Evolutionary conservation across 2,797 vertebrate species (phyloP).

Genomic region (Ptychobarbus kaznakovi): DNA sequence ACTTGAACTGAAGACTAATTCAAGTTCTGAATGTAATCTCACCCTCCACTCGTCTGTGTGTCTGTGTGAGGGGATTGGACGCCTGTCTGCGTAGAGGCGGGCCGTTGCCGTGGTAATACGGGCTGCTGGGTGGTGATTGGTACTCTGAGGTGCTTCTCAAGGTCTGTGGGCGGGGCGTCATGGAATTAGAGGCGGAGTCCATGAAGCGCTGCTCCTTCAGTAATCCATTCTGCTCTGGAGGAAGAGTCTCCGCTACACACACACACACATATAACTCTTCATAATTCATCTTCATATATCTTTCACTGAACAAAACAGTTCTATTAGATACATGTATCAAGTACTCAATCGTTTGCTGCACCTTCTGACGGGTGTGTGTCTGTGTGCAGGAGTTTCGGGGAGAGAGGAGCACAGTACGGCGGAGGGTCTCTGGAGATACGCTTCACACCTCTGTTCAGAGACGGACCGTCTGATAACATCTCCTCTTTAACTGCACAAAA

Average conservation of each 20-base stretch:
- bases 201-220: constrained; percentile 86
- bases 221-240: constrained; percentile 80
- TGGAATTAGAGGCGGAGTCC: constrained; percentile 87
- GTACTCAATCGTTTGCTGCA: constrained; percentile 63
- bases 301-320: neutral
- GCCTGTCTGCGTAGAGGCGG: constrained; percentile 76
- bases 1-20: neutral
- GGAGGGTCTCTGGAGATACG: constrained; percentile 83
- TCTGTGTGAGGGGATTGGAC: constrained; percentile 77
- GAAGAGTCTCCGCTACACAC: constrained; percentile 84
- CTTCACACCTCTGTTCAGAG: constrained; percentile 81
- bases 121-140: constrained; percentile 72
- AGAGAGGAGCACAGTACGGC: constrained; percentile 82
- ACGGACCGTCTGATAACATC: constrained; percentile 74
- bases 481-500: constrained; percentile 86
- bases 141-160: constrained; percentile 77
- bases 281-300: neutral
- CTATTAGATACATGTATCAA: neutral
- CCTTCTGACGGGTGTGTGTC: constrained; percentile 89
- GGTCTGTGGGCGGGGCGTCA: constrained; percentile 77
- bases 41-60: constrained; percentile 89
- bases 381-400: constrained; percentile 86
- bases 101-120: constrained; percentile 76
- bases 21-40: constrained; percentile 22
- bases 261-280: constrained; percentile 26